These are phyloP conservation scores for Brachyalestes nurse DNA, from an alignment of 2,797 vertebrate genomes.

Conservation along the genomic window DNA sequence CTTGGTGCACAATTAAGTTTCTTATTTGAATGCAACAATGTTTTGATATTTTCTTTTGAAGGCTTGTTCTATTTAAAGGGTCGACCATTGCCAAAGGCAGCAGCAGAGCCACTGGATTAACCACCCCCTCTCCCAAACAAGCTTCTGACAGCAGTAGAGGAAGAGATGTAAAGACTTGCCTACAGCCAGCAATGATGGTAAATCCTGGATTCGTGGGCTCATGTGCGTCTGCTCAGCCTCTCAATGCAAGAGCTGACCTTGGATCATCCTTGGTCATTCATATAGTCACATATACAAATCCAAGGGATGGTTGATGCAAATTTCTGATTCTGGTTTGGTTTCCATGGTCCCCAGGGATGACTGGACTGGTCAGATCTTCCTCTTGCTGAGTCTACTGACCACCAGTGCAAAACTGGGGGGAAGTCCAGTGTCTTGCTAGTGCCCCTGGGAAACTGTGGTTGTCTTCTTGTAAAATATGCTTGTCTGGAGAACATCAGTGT, in stretches of 20 bases:
- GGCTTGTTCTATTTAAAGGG: slow-evolving; percentile 26
- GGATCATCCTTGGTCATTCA: slow-evolving; percentile 18
- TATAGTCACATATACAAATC: slow-evolving; percentile 26
- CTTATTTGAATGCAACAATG: background rate
- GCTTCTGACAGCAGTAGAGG: slow-evolving; percentile 5
- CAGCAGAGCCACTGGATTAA: slow-evolving; percentile 23
- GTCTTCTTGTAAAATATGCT: slow-evolving; percentile 28
- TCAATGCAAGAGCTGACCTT: slow-evolving; percentile 25
- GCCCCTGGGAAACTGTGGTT: slow-evolving; percentile 25
- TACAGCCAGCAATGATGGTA: slow-evolving; percentile 2
- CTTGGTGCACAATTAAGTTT: background rate
- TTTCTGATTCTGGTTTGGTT: background rate
- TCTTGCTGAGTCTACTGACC: slow-evolving; percentile 15
- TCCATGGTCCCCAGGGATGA: slow-evolving; percentile 4
- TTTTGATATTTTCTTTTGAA: background rate
- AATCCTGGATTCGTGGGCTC: background rate
- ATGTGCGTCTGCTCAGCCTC: background rate
- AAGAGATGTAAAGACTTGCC: slow-evolving; percentile 1
- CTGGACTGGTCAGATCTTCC: background rate
- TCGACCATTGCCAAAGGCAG: slow-evolving; percentile 2
- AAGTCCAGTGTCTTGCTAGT: background rate
- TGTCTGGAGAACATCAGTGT: slow-evolving; percentile 34
- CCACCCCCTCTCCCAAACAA: background rate
- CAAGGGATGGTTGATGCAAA: slow-evolving; percentile 24
- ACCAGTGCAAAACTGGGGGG: slow-evolving; percentile 4